Evolutionary conservation across 1,140 invertebrate species (phyloP).

Genomic region (Drosophila guanche): DNA sequence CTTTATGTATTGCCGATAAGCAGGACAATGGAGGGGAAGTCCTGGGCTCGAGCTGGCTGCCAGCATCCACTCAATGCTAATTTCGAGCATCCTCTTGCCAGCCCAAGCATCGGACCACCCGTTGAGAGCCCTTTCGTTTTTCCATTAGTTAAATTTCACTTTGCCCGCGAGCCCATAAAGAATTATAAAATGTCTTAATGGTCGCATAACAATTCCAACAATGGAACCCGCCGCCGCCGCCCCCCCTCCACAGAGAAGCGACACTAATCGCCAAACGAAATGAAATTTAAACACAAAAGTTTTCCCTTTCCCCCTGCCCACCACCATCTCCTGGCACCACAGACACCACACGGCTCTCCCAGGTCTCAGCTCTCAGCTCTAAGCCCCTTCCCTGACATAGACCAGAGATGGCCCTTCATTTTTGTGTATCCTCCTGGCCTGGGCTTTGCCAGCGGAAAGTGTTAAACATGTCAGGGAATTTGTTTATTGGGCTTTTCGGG

Average conservation of each 20-base stretch:
- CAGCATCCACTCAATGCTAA: slow-evolving; percentile 43
- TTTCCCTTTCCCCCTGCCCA: slow-evolving; percentile 29
- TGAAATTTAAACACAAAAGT: slow-evolving; percentile 78
- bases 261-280: slow-evolving; percentile 82
- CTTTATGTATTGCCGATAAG: slow-evolving; percentile 59
- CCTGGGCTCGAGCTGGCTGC: slow-evolving; percentile 1
- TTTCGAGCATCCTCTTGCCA: slow-evolving; percentile 41
- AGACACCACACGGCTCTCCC: not conserved
- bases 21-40: slow-evolving; percentile 8
- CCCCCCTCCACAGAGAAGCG: slow-evolving; percentile 50
- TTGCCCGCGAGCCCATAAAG: slow-evolving; percentile 54
- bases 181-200: slow-evolving; percentile 83
- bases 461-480: slow-evolving; percentile 82
- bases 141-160: slow-evolving; percentile 70
- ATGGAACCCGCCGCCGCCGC: slow-evolving; percentile 53
- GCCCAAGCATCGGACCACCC: slow-evolving; percentile 17
- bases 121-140: slow-evolving; percentile 32
- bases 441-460: slow-evolving; percentile 68
- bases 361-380: not conserved
- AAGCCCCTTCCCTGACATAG: slow-evolving; percentile 53
- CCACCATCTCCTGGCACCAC: slow-evolving; percentile 2
- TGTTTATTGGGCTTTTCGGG: slow-evolving; percentile 74
- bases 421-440: slow-evolving; percentile 44
- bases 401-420: slow-evolving; percentile 59
- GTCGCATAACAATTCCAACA: slow-evolving; percentile 80